Conservation (phyloP, 2,888 invertebrate genomes). For the Drosophila nr. fundita region DNA sequence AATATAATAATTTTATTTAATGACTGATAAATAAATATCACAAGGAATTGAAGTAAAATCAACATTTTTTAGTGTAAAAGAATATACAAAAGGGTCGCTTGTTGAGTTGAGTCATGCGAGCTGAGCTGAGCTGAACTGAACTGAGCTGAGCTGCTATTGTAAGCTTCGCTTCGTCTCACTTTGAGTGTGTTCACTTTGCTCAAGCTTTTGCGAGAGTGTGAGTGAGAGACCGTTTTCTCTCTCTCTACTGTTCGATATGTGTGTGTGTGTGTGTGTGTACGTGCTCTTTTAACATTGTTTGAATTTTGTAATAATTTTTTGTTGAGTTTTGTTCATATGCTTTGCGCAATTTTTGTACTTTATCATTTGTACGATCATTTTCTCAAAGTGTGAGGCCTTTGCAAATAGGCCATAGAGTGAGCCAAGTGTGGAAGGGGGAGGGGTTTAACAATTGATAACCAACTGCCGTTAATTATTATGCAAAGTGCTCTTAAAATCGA, state of each 20-base stretch:
- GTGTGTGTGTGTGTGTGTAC: conserved; percentile 18
- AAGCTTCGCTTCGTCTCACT: conserved; percentile 14
- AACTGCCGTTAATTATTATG: conserved; percentile 64
- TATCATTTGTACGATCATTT: conserved; percentile 69
- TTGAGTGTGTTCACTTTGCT: conserved; percentile 31
- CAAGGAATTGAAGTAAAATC: background rate
- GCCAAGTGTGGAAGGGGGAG: background rate
- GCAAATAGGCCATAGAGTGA: conserved; percentile 36
- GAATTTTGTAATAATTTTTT: conserved; percentile 67
- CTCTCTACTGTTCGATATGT: background rate
- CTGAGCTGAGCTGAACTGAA: background rate
- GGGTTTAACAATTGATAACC: conserved; percentile 39
- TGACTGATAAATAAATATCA: conserved; percentile 7
- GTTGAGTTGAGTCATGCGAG: conserved; percentile 22
- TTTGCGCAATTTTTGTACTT: conserved; percentile 43
- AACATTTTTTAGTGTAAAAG: background rate
- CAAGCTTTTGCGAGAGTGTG: conserved; percentile 24
- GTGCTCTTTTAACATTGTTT: conserved; percentile 64
- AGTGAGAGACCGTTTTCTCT: background rate
- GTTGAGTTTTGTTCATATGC: conserved; percentile 26
- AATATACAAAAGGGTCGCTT: conserved; percentile 35
- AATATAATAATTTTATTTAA: background rate
- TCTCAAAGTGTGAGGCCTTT: conserved; percentile 36
- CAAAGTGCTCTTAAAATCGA: conserved; percentile 55
- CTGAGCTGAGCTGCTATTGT: conserved; percentile 2